Evolutionary conservation across 2,113 vertebrate genomes (phyloP), one percentile per base, ranked within the genome.

Genomic region (Pongo pygmaeus): DNA sequence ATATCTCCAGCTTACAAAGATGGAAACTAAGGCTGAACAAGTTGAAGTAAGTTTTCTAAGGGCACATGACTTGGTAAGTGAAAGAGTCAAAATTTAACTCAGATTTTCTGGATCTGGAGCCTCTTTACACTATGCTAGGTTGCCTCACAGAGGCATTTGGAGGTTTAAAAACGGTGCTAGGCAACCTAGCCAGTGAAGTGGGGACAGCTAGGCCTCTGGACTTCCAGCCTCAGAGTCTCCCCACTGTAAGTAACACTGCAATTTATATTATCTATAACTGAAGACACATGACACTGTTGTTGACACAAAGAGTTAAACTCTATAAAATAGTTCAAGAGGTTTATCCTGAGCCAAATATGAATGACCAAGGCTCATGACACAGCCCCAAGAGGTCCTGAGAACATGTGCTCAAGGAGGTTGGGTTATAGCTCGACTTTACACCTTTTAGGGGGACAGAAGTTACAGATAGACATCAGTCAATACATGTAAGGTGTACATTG

Each of bases 21-120:
- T 38, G 38, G 69, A 96, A 87, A 94, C 30, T 83, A 96, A 90
- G 22, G 38, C 46, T 89, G 79, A 94, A 16, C 25, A 84, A 52
- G 43, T 69, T 84, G 84, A 83, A 93, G 32, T 50, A 59, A 38
- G 16, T 89, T 93, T 80, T 75, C 69, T 70, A 90, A 87, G 79
- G 18, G 3, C 40, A 91, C 48, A 64, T 5, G 70, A 43, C 14
- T 84, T 74, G 35, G 35, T 59, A 69, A 94, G 46, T 46, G 38
- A 94, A 92, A 85, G 8, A 55, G 52, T 2, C 75, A 89, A 96
- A 23, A 80, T 87, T 84, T 57, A 86, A 84, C 70, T 48, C 38
- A 90, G 22, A 72, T 84, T 92, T 59, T 91, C 78, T 55, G 30
- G 1, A 52, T 80, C 40, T 40, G 23, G 3, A 93, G 35, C 13